These are phyloP conservation scores for Gobionotothen gibberifrons DNA, from an alignment of 2,797 vertebrate genomes.

Conservation along the genomic window DNA sequence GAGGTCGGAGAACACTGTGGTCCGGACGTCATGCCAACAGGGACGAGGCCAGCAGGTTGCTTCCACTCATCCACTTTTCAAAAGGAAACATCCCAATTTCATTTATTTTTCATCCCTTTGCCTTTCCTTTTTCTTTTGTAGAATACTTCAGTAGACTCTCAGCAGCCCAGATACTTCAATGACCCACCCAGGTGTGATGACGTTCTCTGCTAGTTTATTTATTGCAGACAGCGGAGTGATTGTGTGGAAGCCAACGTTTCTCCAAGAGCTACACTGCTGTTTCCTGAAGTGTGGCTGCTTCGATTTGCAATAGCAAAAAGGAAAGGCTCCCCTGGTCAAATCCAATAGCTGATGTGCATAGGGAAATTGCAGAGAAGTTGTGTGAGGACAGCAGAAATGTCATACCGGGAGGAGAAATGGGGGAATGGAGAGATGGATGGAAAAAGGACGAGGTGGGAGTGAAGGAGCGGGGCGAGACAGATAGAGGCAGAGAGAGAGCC, in stretches of 20 bases:
- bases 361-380: slow-evolving; percentile 43
- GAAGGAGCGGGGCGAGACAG: slow-evolving; percentile 36
- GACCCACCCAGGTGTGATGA: neutral
- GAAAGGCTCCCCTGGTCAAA: slow-evolving; percentile 47
- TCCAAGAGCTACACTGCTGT: slow-evolving; percentile 36
- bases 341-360: slow-evolving; percentile 44
- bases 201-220: slow-evolving; percentile 24
- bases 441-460: slow-evolving; percentile 44
- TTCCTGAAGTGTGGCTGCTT: slow-evolving; percentile 50
- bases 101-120: too few species aligned
- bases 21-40: neutral
- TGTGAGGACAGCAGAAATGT: slow-evolving; percentile 64
- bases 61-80: slow-evolving; percentile 10
- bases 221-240: neutral
- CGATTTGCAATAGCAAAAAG: slow-evolving; percentile 48
- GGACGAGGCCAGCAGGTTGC: neutral
- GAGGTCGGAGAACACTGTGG: neutral
- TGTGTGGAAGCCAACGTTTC: slow-evolving; percentile 38
- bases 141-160: slow-evolving; percentile 4
- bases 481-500: slow-evolving; percentile 39
- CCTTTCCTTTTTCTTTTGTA: neutral
- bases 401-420: slow-evolving; percentile 59
- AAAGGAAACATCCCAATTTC: neutral
- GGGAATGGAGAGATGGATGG: slow-evolving; percentile 52
- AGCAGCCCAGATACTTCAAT: neutral